Evolutionary conservation across 2,113 vertebrate species (phyloP).

Genomic region (Geothlypis trichas): DNA sequence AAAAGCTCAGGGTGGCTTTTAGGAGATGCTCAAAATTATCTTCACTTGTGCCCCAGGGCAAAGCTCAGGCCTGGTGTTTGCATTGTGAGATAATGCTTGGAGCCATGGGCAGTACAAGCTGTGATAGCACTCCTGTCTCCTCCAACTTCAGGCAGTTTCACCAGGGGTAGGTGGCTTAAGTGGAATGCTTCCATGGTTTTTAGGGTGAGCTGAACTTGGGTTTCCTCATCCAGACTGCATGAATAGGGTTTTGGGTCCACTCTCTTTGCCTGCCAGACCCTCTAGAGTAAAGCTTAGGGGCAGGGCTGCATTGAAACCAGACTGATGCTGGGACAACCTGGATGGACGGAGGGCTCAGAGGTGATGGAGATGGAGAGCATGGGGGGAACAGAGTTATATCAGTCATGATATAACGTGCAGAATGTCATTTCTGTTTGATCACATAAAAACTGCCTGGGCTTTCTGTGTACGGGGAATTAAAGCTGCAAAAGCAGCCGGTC

Average conservation of each 20-base stretch:
- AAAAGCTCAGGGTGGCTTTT: neutral
- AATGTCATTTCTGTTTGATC: neutral
- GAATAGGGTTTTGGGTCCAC: neutral
- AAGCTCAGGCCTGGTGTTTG: neutral
- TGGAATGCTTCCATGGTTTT: neutral
- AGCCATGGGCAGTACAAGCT: neutral
- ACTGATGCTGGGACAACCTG: neutral
- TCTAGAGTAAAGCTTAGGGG: neutral
- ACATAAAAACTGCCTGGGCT: neutral
- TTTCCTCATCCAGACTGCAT: neutral
- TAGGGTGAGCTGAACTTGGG: neutral
- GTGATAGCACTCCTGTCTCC: neutral
- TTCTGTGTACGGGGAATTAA: rapidly evolving
- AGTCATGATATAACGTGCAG: rapidly evolving
- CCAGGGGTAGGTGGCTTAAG: neutral
- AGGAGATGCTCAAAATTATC: neutral
- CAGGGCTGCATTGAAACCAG: neutral
- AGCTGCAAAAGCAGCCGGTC: neutral
- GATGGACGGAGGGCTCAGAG: neutral
- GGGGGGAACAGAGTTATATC: neutral
- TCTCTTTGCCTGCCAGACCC: neutral
- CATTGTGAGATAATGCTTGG: rapidly evolving
- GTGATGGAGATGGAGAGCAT: neutral
- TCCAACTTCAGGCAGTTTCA: neutral
- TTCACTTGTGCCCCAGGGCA: neutral